Percentiles rank a stretch among this genome's conserved stretches.
These are phyloP conservation scores for Ennomos quercinarius DNA, from an alignment of 2,888 invertebrate genomes.

Conservation along the genomic window DNA sequence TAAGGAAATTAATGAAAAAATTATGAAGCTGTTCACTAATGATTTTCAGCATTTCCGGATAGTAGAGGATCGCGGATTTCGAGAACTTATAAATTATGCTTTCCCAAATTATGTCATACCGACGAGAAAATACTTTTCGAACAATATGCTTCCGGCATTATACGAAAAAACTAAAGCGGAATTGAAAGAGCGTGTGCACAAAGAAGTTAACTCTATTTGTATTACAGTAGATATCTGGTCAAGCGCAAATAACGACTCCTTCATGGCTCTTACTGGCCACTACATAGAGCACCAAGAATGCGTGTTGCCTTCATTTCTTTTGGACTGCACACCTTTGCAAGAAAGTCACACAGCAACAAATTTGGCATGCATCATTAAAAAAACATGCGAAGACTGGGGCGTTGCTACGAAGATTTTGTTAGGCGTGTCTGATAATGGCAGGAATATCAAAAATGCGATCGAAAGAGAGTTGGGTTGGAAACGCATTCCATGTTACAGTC, in stretches of 20 bases:
- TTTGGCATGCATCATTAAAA: not conserved
- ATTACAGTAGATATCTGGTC: not conserved
- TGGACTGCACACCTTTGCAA: too few relatives aligned
- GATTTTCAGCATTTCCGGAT: not conserved
- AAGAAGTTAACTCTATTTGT: not conserved
- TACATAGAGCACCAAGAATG: conserved; percentile 3
- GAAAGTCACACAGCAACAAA: too few relatives aligned
- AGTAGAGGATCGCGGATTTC: not conserved
- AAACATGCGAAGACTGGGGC: too few relatives aligned
- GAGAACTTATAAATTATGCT: not conserved
- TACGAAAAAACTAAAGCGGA: not conserved
- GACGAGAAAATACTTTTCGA: not conserved
- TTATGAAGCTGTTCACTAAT: not conserved
- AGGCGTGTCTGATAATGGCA: not conserved
- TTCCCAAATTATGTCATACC: not conserved
- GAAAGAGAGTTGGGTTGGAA: not conserved
- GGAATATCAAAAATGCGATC: not conserved
- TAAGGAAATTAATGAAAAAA: not conserved
- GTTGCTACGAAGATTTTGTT: too few relatives aligned
- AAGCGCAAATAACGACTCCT: not conserved
- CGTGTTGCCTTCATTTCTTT: conserved; percentile 12
- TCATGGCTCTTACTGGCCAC: not conserved
- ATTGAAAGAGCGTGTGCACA: not conserved
- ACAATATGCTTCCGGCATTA: not conserved
- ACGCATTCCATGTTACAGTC: not conserved